Conservation (phyloP, 2,888 invertebrate genomes). For the Heteropelma amictum region DNA sequence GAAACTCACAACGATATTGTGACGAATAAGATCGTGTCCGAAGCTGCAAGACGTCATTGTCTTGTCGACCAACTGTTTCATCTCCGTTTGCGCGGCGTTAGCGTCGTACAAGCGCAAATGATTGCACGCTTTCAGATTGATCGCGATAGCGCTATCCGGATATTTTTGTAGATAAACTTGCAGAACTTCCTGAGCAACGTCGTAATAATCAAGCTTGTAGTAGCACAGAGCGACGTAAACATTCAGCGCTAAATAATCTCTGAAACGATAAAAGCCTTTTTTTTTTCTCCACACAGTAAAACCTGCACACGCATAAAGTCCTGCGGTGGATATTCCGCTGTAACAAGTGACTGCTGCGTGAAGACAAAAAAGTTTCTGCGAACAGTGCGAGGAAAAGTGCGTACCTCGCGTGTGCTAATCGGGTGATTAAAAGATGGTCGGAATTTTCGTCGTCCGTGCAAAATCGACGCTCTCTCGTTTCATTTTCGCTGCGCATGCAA, state of each 20-base stretch:
- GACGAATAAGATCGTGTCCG: slow-evolving; percentile 94
- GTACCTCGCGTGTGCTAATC: slow-evolving; percentile 59
- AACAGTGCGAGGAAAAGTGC: slow-evolving; percentile 3
- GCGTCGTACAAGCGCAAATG: slow-evolving; percentile 94
- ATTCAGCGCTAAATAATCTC: slow-evolving; percentile 95
- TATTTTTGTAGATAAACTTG: slow-evolving; percentile 94
- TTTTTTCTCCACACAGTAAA: no score
- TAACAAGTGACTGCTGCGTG: not conserved
- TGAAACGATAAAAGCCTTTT: slow-evolving; percentile 76
- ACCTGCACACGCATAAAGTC: no score
- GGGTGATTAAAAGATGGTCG: slow-evolving; percentile 56
- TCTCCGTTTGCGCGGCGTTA: slow-evolving; percentile 94
- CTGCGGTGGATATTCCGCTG: not conserved
- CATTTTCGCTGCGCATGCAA: slow-evolving; percentile 24
- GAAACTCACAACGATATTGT: slow-evolving; percentile 89
- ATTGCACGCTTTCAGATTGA: slow-evolving; percentile 94
- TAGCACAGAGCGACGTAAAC: slow-evolving; percentile 98
- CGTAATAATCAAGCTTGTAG: slow-evolving; percentile 98
- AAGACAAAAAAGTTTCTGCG: not conserved
- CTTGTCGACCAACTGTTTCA: slow-evolving; percentile 88
- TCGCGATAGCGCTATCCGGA: slow-evolving; percentile 96
- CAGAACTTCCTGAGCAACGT: slow-evolving; percentile 98
- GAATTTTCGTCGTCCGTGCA: slow-evolving; percentile 31
- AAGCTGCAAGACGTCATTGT: slow-evolving; percentile 84
- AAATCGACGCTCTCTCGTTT: slow-evolving; percentile 22